Conservation (phyloP, 2,888 invertebrate species). For the Liposcelis brunnea region DNA sequence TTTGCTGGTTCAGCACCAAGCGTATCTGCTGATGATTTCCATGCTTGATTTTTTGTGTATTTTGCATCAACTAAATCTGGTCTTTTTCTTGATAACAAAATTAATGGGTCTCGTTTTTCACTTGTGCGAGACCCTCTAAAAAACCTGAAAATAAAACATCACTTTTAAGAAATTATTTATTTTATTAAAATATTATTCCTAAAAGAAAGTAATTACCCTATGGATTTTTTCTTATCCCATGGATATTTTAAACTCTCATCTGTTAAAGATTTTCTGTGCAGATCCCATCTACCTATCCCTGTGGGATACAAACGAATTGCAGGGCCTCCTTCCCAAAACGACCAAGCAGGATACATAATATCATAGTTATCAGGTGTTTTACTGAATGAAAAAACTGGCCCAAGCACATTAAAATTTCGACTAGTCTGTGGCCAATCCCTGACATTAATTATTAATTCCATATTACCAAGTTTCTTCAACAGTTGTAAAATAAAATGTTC, state of each 20-base stretch:
- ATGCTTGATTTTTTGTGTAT: constrained; percentile 97
- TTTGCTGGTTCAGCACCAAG: constrained; percentile 62
- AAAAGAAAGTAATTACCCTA: constrained; percentile 25
- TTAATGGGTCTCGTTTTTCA: constrained; percentile 71
- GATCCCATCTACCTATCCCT: constrained; percentile 88
- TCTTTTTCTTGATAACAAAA: constrained; percentile 56
- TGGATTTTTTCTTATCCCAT: constrained; percentile 57
- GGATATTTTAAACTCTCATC: constrained; percentile 43
- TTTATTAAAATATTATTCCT: not conserved
- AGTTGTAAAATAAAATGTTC: constrained; percentile 69
- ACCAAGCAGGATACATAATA: constrained; percentile 93
- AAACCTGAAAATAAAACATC: constrained; percentile 32
- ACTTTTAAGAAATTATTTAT: constrained; percentile 14
- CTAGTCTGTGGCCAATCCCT: constrained; percentile 85
- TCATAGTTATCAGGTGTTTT: constrained; percentile 75
- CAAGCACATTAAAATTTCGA: constrained; percentile 36
- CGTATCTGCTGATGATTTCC: constrained; percentile 76
- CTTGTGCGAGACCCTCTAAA: constrained; percentile 92
- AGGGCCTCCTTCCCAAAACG: constrained; percentile 97
- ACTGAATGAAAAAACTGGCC: constrained; percentile 91
- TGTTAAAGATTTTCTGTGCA: constrained; percentile 53
- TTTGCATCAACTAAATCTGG: constrained; percentile 75
- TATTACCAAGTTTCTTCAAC: constrained; percentile 51
- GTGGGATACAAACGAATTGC: constrained; percentile 85
- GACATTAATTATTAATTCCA: constrained; percentile 76